Base-by-base conservation (phyloP, 2,888 invertebrate genomes). In the Aplocera efformata region DNA sequence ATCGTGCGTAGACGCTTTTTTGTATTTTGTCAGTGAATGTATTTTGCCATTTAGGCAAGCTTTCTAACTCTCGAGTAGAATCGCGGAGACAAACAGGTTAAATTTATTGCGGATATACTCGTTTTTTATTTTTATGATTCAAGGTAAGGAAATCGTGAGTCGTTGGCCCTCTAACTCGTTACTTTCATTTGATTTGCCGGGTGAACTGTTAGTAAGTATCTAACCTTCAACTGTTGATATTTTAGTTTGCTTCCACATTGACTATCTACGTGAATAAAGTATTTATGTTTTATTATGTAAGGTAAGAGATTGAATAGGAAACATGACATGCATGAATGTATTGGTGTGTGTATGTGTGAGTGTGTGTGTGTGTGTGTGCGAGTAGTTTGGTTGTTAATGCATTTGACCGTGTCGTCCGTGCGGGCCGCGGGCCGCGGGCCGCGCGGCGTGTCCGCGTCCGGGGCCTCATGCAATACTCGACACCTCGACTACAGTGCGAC, bases 401-500 rank as follows among this genome's bases (percentile, higher is more conserved):
- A 61, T 70, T 65, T 61, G 56, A 62, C 63, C 64, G 55, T 17
- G 73, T 8, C 65, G 63, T 60, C 70, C 65, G 68, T 63, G 66
- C 66, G 58, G 11, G 8, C 34, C 68, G 69, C 72, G 66, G 60
- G 56, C 28, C 70, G 67, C 26, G 21, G 31, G 22, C 32, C 30
- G 35, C 25, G 21, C 31, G 21, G 5, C 17, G 13, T 3, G 27
- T 17, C 34, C 31, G 17, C 58, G 62, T 67, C 69, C 69, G 79
- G 82, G 81, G 83, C 83, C 82, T 80, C 85, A 85, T 85, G 86
- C 86, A 85, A 74, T 73, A 75, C 42, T 50, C 44, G 51, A 52
- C 75, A 76, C 81, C 83, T 78, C 76, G 56, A 63, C 83, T 85
- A 85, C 84, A 75, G 86, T 83, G 84, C 84, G 77, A 76, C 84